Base-by-base conservation (phyloP, 2,888 invertebrate genomes). In the Elysia crispata region DNA sequence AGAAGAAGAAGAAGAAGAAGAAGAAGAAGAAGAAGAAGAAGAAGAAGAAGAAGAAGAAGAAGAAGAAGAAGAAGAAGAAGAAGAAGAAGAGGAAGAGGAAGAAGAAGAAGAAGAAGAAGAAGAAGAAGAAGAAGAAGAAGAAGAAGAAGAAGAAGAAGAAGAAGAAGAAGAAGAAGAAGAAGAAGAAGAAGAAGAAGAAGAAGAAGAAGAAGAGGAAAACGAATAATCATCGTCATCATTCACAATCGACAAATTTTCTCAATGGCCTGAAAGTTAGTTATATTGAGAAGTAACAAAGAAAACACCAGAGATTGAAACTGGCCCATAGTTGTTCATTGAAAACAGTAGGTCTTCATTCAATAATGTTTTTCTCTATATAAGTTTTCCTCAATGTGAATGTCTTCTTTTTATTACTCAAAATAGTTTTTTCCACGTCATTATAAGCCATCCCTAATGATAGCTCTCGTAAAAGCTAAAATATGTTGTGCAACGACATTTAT, bases 1-100 rank as follows among this genome's bases (percentile, higher is more conserved):
- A 67, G 67, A 30, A 67, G 23, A 72, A 72, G 28, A 23, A 72
- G 49, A 72, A 8, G 13, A 8, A 41, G 72, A 72, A 41, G 13
- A 41, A 41, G 33, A 23, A 23, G 49, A 23, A 72, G 49, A 72
- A 25, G 25, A 23, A 11, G 23, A 23, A 49, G 23, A 72, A 23
- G 23, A 23, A 49, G 50, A 72, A 23, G 23, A 23, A 49, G 50
- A 72, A 23, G 23, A 23, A 49, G 50, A 72, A 23, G 49, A 23
- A 72, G 49, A 49, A 23, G 31, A 31, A 72, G 49, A 49, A 23
- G 31, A 31, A 72, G 18, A 49, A 13, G 31, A 31, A 72, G 49
- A 49, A 23, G 31, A 31, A 72, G 11, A 23, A 41, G 31, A 31
- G n/a, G 31, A 20, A 72, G 15, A 18, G 49, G 49, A 31, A 72